Conservation (phyloP, 2,113 vertebrate genomes). For the Gopherus flavomarginatus region DNA sequence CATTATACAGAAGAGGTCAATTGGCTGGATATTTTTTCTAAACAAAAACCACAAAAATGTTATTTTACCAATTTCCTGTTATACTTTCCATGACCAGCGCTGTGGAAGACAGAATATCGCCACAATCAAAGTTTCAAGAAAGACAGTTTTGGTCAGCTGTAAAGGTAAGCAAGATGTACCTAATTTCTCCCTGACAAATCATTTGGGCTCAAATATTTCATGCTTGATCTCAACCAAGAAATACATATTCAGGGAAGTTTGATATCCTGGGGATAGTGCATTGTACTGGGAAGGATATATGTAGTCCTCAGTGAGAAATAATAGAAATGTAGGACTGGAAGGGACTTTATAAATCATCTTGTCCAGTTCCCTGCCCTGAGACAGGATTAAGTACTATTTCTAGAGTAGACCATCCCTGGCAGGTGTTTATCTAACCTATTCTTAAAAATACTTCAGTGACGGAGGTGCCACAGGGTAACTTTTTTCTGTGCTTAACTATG, state of each 20-base stretch:
- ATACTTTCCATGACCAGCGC: constrained; percentile 68
- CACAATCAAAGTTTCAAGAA: constrained; percentile 86
- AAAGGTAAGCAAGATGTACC: constrained; percentile 81
- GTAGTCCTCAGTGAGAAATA: not conserved
- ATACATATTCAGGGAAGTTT: not conserved
- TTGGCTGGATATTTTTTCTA: not conserved
- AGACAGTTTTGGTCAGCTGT: constrained; percentile 89
- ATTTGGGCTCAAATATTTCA: not conserved
- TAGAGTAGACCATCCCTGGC: not conserved
- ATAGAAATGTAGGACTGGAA: not conserved
- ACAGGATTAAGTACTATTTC: not conserved
- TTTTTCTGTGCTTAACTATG: not conserved
- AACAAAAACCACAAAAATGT: not conserved
- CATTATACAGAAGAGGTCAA: not conserved
- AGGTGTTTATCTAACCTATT: not conserved
- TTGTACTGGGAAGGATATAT: not conserved
- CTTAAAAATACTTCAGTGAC: not conserved
- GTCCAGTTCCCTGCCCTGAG: not conserved
- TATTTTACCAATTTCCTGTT: not conserved
- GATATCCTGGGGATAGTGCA: not conserved
- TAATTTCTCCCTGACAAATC: not conserved
- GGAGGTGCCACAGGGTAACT: not conserved
- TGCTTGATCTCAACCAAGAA: not conserved
- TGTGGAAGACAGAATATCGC: constrained; percentile 82
- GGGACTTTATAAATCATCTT: not conserved